A percentile compares a stretch with the other conserved stretches of the same genome.
phyloP scores from a whole-genome alignment of 2,113 vertebrate genomes.

The Pollachius pollachius region DNA sequence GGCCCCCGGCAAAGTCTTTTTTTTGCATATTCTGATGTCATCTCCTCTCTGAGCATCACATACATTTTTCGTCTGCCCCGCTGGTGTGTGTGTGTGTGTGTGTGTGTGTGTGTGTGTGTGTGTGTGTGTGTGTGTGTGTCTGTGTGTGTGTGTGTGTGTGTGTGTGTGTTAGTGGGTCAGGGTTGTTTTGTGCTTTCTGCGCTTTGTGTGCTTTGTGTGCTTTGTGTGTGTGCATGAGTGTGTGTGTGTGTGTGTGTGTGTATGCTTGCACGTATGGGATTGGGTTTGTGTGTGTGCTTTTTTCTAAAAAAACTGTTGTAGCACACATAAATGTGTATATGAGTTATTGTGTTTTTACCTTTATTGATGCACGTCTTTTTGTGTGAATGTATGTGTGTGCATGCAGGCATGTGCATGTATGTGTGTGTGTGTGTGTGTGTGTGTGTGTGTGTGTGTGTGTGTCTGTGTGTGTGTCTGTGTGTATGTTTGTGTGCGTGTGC shows the following conservation, averaged over 20 bases:
- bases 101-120: constrained; percentile 2
- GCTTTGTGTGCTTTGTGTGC: too few species aligned
- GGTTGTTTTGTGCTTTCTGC: not conserved
- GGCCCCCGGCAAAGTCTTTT: constrained; percentile 74
- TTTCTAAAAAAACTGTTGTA: too few species aligned
- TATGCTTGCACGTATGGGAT: not conserved
- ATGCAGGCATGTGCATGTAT: not conserved
- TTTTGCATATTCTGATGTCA: constrained; percentile 76
- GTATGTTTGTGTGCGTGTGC: constrained; percentile 16
- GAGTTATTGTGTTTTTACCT: not conserved
- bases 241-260: not conserved
- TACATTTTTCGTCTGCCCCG: constrained; percentile 44
- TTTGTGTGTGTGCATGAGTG: too few species aligned
- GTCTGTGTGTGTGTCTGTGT: constrained; percentile 8
- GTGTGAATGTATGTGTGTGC: not conserved
- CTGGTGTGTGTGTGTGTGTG: constrained; percentile 29
- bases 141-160: constrained; percentile 11
- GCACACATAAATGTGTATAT: not conserved
- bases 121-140: constrained; percentile 12
- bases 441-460: constrained; percentile 18
- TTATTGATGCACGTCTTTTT: not conserved
- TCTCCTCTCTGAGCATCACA: constrained; percentile 59
- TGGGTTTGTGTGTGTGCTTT: not conserved
- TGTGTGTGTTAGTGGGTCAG: not conserved
- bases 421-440: not conserved